These are phyloP conservation scores for Trididemnum clinides DNA, from an alignment of 23 tunicate species.

Conservation along the genomic window DNA sequence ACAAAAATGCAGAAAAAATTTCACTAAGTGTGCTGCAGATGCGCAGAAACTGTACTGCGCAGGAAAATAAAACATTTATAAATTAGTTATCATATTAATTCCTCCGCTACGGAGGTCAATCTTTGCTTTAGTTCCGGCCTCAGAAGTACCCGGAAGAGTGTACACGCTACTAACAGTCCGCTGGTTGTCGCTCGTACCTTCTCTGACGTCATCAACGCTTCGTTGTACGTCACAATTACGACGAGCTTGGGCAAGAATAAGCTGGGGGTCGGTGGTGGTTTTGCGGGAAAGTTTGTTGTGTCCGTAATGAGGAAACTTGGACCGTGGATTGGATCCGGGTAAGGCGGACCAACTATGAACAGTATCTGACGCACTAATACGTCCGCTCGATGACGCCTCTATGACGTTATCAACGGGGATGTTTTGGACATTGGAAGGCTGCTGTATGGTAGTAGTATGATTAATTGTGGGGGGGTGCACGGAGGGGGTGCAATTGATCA, in stretches of 20 bases:
- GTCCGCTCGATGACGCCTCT: constrained; percentile 63
- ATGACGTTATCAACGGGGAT: constrained; percentile 16
- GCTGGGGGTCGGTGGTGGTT: constrained; percentile 44
- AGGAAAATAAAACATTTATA: constrained; percentile 12
- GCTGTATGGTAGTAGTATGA: background rate
- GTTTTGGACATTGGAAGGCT: background rate
- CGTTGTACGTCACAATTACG: background rate
- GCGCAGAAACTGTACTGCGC: background rate
- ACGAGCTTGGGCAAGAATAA: constrained; percentile 46
- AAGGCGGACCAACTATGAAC: constrained; percentile 89
- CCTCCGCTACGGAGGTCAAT: constrained; percentile 90
- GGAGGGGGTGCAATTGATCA: constrained; percentile 35
- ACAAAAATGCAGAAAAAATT: background rate
- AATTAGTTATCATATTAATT: constrained; percentile 86
- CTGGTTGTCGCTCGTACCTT: background rate
- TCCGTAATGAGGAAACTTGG: constrained; percentile 56
- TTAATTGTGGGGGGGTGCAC: background rate
- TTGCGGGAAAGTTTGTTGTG: background rate
- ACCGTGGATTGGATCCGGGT: constrained; percentile 68
- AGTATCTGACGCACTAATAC: constrained; percentile 62
- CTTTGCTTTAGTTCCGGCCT: constrained; percentile 84
- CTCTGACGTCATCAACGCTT: background rate
- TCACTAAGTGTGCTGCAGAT: background rate
- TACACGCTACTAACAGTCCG: background rate
- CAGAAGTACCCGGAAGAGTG: constrained; percentile 89